Base-by-base conservation (phyloP, 35 echinoderm and acorn worm genomes). In the Holothuria glaberrima region DNA sequence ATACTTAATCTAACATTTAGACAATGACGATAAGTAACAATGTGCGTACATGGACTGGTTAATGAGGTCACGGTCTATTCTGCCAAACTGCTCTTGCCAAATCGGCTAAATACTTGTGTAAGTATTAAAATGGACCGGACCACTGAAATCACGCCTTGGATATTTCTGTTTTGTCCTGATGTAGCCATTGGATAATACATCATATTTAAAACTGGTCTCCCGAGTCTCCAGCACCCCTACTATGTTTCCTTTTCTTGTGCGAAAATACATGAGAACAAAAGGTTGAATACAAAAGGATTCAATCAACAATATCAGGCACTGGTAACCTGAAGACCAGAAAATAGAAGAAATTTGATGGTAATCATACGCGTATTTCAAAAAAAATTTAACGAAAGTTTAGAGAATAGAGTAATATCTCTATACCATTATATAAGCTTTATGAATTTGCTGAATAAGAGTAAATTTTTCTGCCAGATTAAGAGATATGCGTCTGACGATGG, bases 161-260 rank as follows among this genome's bases (percentile, higher is more conserved):
- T 36, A 38, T 57, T 82, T 82, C 46, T 60, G 44, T 13, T 58
- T 56, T 9, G 44, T 82, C 57, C 16, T 56, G 7, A 82, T 48
- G 57, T 82, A 82, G 12, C 79, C 79, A 57, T 82, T 82, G n/a
- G 79, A 58, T 82, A 29, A 22, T 27, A 29, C 48, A 48, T 82
- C 79, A 27, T 82, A 82, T 26, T 82, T n/a, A 33, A 82, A 82
- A 21, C 9, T 56, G 48, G 46, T 20, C 79, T 86, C 83, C 59
- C 66, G 48, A 19, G 71, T 92, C 9, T 92, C 48, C 0, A 92
- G 90, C 9, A 92, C 83, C 9, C 90, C 90, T 17, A 92, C 90
- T 14, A 92, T 88, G 30, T 92, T 92, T 33, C 90, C 90, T 29
- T 64, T 58, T 28, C 90, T 31, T 19, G 82, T 92, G 21, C 90